Evolutionary conservation across 2,113 vertebrate species (phyloP).

Genomic region (Hypanus sabinus): DNA sequence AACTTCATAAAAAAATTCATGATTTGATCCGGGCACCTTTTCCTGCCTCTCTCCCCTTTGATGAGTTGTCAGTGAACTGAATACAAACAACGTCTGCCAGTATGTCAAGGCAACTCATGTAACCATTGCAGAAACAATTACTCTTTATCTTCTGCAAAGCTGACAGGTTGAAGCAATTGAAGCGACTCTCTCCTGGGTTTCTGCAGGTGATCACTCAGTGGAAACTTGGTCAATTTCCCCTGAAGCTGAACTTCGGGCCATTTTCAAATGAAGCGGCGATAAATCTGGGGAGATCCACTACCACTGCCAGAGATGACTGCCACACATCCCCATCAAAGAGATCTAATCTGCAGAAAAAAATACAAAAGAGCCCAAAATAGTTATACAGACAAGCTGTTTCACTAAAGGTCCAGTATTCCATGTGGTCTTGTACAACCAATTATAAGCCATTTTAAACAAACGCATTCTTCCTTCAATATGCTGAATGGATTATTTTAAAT

Average conservation of each 20-base stretch:
- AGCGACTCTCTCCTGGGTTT: not conserved
- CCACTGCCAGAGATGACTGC: not conserved
- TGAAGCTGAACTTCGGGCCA: not conserved
- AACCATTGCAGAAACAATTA: conserved; percentile 84
- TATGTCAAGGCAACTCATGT: conserved; percentile 69
- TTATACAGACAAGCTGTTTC: conserved; percentile 6
- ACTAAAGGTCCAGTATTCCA: not conserved
- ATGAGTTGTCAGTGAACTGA: conserved; percentile 47
- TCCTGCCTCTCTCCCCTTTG: conserved; percentile 40
- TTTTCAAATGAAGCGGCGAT: not conserved
- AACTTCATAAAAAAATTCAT: conserved; percentile 85
- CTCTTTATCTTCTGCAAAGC: conserved; percentile 47
- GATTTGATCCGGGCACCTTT: conserved; percentile 46
- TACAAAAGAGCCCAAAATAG: not conserved
- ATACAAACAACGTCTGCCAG: conserved; percentile 44
- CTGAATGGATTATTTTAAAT: not conserved
- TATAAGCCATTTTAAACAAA: not conserved
- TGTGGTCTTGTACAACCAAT: not conserved
- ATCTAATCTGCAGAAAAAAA: conserved; percentile 3
- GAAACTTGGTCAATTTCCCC: not conserved
- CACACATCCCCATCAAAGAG: not conserved
- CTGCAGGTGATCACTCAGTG: not conserved
- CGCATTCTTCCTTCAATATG: not conserved
- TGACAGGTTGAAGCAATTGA: conserved; percentile 43
- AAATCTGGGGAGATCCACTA: not conserved